phyloP scores from a whole-genome alignment of 2,113 vertebrate genomes.

The Atherinomorus stipes region DNA sequence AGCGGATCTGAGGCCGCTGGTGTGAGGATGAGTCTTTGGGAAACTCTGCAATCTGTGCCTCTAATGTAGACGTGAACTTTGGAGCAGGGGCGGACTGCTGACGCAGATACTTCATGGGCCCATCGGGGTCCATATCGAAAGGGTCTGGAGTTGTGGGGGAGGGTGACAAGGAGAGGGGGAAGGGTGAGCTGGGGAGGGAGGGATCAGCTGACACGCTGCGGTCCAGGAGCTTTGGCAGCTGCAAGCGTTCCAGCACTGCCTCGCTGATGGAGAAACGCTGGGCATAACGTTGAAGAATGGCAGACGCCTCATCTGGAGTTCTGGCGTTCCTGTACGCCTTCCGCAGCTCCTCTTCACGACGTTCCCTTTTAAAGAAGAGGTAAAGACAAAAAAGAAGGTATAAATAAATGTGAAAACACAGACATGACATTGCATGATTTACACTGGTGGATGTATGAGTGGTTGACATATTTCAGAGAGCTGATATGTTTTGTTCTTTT shows the following conservation, averaged over 20 bases:
- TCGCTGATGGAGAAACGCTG: constrained; percentile 98
- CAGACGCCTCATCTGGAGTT: constrained; percentile 90
- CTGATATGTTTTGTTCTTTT: too few relatives aligned
- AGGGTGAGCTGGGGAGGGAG: constrained; percentile 75
- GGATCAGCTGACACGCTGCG: constrained; percentile 94
- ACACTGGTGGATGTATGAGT: neutral
- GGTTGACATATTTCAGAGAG: too few relatives aligned
- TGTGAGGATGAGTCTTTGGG: constrained; percentile 47
- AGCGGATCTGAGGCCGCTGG: constrained; percentile 77
- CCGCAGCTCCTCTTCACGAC: constrained; percentile 90
- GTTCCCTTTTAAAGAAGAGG: constrained; percentile 78
- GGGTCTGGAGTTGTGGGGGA: constrained; percentile 80
- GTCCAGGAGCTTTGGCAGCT: constrained; percentile 95
- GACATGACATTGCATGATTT: neutral
- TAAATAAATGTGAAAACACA: neutral
- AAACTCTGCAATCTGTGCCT: constrained; percentile 87
- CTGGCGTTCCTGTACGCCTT: constrained; percentile 89
- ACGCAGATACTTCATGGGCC: constrained; percentile 90
- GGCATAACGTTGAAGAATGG: constrained; percentile 91
- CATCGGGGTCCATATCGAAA: constrained; percentile 60
- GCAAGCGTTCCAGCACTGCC: constrained; percentile 90
- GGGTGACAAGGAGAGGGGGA: constrained; percentile 70
- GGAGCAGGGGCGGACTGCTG: constrained; percentile 92
- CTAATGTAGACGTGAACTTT: constrained; percentile 93
- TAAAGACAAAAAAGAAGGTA: neutral